These are phyloP conservation scores for Australoheros scitulus DNA, from an alignment of 2,113 vertebrate genomes.

Conservation along the genomic window DNA sequence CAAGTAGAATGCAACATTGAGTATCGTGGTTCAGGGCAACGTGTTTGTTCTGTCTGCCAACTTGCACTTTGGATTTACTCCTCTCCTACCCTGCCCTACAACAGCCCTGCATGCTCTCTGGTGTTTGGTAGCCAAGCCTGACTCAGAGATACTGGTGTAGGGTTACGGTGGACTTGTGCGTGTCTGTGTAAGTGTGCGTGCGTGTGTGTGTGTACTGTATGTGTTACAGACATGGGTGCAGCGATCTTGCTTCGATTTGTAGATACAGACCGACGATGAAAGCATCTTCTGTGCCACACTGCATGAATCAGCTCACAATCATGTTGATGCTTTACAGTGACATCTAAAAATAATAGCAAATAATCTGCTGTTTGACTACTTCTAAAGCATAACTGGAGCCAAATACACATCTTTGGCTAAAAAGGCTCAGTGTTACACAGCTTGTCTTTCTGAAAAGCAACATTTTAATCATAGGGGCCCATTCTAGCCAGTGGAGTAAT, in stretches of 20 bases:
- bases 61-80: constrained; percentile 60
- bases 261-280: constrained; percentile 17
- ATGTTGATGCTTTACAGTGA: neutral
- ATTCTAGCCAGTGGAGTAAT: constrained; percentile 4
- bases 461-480: constrained; percentile 22
- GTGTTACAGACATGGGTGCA: constrained; percentile 11
- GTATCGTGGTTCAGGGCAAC: constrained; percentile 67
- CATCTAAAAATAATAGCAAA: neutral
- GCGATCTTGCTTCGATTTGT: constrained; percentile 15
- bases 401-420: neutral
- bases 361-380: neutral
- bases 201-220: constrained; percentile 12
- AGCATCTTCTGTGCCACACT: constrained; percentile 16
- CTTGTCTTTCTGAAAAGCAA: neutral
- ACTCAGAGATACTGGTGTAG: constrained; percentile 65
- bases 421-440: neutral
- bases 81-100: constrained; percentile 58
- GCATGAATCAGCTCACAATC: constrained; percentile 35
- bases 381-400: neutral
- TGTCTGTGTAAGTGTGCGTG: constrained; percentile 33
- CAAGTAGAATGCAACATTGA: constrained; percentile 73
- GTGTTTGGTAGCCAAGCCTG: constrained; percentile 56
- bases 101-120: constrained; percentile 46
- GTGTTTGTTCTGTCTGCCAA: constrained; percentile 78
- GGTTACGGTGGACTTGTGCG: constrained; percentile 65